Evolutionary conservation across 2,113 vertebrate genomes (phyloP).

Genomic region (Phycodurus eques): DNA sequence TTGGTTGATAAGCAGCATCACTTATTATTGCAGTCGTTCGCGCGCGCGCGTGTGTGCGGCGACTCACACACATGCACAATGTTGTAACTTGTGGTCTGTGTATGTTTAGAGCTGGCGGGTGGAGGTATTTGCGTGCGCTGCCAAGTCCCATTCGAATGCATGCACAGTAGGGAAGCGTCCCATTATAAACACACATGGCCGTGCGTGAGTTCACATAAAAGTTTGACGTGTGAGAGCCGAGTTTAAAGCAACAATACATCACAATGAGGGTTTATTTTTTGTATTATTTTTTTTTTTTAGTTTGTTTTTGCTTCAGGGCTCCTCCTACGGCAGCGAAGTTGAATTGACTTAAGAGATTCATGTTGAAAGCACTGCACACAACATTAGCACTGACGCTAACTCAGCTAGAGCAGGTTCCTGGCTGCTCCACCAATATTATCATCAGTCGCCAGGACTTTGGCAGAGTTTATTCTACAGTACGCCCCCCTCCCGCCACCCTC

Average conservation of each 20-base stretch:
- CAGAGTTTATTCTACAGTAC: too few species aligned
- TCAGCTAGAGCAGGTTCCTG: too few species aligned
- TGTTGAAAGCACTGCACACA: neutral
- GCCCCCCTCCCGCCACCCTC: too few species aligned
- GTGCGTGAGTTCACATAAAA: constrained; percentile 24
- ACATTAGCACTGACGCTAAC: neutral
- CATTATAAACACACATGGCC: constrained; percentile 58
- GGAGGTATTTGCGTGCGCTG: constrained; percentile 49
- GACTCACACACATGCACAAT: constrained; percentile 3
- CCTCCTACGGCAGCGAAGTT: neutral
- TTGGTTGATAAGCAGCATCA: constrained; percentile 67
- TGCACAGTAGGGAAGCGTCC: constrained; percentile 61
- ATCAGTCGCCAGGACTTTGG: too few species aligned
- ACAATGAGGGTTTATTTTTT: neutral
- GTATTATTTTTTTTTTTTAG: neutral
- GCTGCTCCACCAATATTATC: too few species aligned
- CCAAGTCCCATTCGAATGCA: constrained; percentile 65
- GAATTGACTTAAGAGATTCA: neutral
- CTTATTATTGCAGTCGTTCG: constrained; percentile 44
- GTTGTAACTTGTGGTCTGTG: constrained; percentile 49
- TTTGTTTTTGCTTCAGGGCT: neutral
- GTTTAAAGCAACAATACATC: neutral
- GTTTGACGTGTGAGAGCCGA: neutral
- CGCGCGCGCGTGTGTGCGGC: constrained; percentile 8
- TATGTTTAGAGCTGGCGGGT: constrained; percentile 39